Evolutionary conservation across 1,140 invertebrate species (phyloP).

Genomic region (Leguminivora glycinivorella): DNA sequence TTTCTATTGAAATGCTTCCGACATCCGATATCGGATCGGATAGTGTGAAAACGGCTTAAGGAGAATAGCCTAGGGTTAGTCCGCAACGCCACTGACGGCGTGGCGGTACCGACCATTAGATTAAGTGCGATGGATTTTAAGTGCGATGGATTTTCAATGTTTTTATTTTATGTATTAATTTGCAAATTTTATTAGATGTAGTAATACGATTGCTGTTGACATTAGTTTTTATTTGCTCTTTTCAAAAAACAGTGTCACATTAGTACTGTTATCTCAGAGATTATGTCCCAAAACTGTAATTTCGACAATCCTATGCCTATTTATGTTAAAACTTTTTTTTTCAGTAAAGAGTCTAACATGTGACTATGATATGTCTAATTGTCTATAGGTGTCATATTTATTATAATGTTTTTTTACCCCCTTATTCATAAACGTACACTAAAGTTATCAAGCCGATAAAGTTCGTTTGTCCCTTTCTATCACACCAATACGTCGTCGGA

Average conservation of each 20-base stretch:
- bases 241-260: not conserved
- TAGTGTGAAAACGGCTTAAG: too few species aligned
- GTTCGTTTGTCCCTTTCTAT: too few species aligned
- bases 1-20: too few species aligned
- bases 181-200: not conserved
- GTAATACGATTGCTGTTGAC: not conserved
- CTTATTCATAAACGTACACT: too few species aligned
- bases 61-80: too few species aligned
- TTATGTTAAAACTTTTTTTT: not conserved
- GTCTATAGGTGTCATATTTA: not conserved
- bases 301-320: not conserved
- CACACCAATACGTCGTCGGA: too few species aligned
- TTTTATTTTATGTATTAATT: not conserved
- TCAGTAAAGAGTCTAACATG: not conserved
- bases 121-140: conserved; percentile 17
- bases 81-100: too few species aligned
- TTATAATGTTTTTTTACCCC: not conserved
- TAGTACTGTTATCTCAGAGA: not conserved
- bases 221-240: not conserved
- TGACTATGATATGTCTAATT: too few species aligned
- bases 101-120: too few species aligned
- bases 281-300: not conserved
- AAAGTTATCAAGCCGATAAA: too few species aligned
- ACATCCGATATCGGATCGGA: too few species aligned
- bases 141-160: not conserved